A percentile compares a stretch with the other conserved stretches of the same genome.
phyloP scores from a whole-genome alignment of 1,140 invertebrate genomes.

The Aphidius gifuensis region DNA sequence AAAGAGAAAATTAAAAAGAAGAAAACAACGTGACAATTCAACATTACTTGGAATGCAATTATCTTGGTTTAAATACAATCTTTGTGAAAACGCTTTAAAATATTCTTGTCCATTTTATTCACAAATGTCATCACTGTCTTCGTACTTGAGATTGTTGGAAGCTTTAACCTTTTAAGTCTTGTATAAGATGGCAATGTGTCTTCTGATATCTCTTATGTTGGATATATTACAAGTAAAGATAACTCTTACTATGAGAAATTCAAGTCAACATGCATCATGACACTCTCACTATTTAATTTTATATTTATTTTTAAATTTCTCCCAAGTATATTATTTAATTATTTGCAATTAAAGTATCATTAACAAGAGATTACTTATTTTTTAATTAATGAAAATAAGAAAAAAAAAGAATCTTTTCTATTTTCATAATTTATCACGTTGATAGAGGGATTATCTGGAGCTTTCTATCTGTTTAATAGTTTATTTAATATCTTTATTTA shows the following conservation, averaged over 20 bases:
- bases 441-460: too few relatives aligned
- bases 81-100: not conserved
- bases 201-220: conserved; percentile 1
- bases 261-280: not conserved
- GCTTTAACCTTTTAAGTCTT: conserved; percentile 4
- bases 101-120: conserved; percentile 5
- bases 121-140: conserved; percentile 1
- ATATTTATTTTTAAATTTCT: not conserved
- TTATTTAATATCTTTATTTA: too few relatives aligned
- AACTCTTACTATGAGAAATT: not conserved
- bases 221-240: conserved; percentile 1
- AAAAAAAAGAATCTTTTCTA: too few relatives aligned
- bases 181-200: not conserved
- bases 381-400: too few relatives aligned
- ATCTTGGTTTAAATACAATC: conserved; percentile 5
- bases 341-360: conserved; percentile 24
- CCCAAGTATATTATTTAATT: conserved; percentile 18
- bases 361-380: conserved; percentile 1
- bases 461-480: too few relatives aligned
- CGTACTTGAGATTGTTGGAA: not conserved
- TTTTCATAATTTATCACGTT: too few relatives aligned
- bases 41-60: conserved; percentile 9
- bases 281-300: too few relatives aligned
- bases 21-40: not conserved
- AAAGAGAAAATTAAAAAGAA: too few relatives aligned